phyloP scores from a whole-genome alignment of 2,113 vertebrate genomes.

The Hemibagrus wyckioides region DNA sequence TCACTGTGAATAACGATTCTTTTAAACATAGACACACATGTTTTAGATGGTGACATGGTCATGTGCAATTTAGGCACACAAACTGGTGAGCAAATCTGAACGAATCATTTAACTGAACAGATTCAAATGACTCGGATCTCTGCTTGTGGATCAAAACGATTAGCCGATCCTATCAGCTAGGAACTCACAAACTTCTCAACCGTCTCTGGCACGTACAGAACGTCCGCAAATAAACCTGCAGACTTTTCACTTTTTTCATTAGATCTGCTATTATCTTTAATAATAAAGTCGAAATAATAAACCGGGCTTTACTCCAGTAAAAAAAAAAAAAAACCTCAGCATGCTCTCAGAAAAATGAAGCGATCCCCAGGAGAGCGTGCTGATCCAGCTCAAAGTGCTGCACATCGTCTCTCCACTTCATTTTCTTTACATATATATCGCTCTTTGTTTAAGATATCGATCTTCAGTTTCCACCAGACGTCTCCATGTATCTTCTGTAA shows the following conservation, averaged over 20 bases:
- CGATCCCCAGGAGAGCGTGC: not conserved
- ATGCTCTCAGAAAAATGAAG: not conserved
- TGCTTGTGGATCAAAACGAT: not conserved
- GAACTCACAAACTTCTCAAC: too few species aligned
- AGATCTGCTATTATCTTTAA: not conserved
- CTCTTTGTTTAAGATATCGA: constrained; percentile 17
- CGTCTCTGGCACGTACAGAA: not conserved
- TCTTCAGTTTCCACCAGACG: constrained; percentile 39
- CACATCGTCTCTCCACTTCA: constrained; percentile 14
- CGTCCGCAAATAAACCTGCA: not conserved
- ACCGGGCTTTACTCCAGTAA: not conserved
- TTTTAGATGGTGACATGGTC: not conserved
- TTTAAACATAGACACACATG: not conserved
- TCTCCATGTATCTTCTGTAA: constrained; percentile 69
- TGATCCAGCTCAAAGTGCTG: constrained; percentile 1
- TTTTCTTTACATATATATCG: constrained; percentile 2
- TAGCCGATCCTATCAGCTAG: not conserved
- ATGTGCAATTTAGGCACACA: not conserved
- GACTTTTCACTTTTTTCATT: constrained; percentile 1
- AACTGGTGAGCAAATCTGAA: not conserved
- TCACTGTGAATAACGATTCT: not conserved
- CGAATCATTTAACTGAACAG: not conserved
- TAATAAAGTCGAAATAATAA: not conserved
- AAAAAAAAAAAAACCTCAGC: not conserved
- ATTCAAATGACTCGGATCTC: not conserved